phyloP scores from a whole-genome alignment of 2,888 invertebrate species.

The Drosophila barbarae region DNA sequence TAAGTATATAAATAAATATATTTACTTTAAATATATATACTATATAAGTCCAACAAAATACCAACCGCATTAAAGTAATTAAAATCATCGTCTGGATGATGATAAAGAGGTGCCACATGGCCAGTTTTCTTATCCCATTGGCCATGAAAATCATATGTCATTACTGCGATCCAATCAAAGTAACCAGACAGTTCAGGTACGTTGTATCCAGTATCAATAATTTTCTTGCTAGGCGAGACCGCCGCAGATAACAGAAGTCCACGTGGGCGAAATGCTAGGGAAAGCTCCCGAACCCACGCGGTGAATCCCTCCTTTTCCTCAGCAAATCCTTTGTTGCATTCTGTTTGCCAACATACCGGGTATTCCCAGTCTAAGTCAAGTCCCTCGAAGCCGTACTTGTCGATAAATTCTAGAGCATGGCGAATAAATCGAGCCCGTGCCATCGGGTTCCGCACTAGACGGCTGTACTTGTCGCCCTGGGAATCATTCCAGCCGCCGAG shows the following conservation, averaged over 20 bases:
- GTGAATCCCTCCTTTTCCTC: constrained; percentile 91
- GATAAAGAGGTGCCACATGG: constrained; percentile 91
- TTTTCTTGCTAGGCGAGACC: constrained; percentile 92
- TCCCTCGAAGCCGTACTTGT: constrained; percentile 93
- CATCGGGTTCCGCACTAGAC: constrained; percentile 87
- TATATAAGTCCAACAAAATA: constrained; percentile 81
- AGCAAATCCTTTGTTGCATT: constrained; percentile 90
- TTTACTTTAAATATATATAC: too few species aligned
- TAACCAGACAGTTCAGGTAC: constrained; percentile 87
- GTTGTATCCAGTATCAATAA: constrained; percentile 92
- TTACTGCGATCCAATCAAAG: constrained; percentile 94
- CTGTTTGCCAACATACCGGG: constrained; percentile 86
- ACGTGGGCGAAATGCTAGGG: constrained; percentile 83
- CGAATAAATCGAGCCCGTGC: constrained; percentile 87
- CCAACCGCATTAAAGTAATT: constrained; percentile 90
- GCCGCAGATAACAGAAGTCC: constrained; percentile 89
- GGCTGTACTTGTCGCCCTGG: constrained; percentile 92
- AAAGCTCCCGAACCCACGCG: constrained; percentile 86
- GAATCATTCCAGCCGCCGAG: constrained; percentile 98
- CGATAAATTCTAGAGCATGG: constrained; percentile 87
- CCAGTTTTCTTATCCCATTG: constrained; percentile 96
- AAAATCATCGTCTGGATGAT: constrained; percentile 90
- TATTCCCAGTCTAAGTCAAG: constrained; percentile 98
- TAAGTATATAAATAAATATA: too few species aligned
- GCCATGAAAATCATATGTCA: constrained; percentile 95